A percentile compares a stretch with the other conserved stretches of the same genome.
Conservation (phyloP, 2,888 invertebrate species). For the Monochamus alternatus region DNA sequence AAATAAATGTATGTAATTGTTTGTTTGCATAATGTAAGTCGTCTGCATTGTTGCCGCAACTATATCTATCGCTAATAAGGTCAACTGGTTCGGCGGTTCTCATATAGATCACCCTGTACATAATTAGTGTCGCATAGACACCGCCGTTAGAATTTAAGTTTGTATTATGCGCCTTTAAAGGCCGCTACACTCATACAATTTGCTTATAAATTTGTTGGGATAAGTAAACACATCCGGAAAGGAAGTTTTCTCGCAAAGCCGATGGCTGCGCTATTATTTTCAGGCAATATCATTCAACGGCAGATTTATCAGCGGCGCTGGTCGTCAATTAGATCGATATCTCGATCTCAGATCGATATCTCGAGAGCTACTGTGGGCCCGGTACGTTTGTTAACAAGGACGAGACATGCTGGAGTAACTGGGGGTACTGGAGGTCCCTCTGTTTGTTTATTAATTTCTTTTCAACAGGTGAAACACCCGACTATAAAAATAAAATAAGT, state of each 20-base stretch:
- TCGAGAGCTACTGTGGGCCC: conserved; percentile 55
- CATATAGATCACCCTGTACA: too few species aligned
- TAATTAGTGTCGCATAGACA: too few species aligned
- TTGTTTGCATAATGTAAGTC: too few species aligned
- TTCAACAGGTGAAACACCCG: too few species aligned
- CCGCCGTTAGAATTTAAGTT: background rate
- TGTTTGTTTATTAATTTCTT: background rate
- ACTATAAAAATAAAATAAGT: too few species aligned
- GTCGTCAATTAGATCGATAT: conserved; percentile 68
- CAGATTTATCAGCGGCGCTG: conserved; percentile 54
- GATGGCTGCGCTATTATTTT: conserved; percentile 44
- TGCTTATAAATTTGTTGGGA: conserved; percentile 5
- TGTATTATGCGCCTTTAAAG: conserved; percentile 5
- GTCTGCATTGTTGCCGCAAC: too few species aligned
- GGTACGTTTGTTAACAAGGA: conserved; percentile 60
- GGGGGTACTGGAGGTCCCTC: conserved; percentile 32
- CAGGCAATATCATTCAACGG: conserved; percentile 48
- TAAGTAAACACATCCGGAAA: conserved; percentile 2
- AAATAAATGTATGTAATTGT: too few species aligned
- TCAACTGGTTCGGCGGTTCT: too few species aligned
- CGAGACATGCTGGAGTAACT: conserved; percentile 38
- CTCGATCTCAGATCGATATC: conserved; percentile 66
- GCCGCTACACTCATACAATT: background rate
- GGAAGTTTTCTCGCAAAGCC: background rate
- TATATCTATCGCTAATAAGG: too few species aligned